Evolutionary conservation across 2,797 vertebrate species (phyloP), one percentile per base, ranked within the genome.

Genomic region (Valencia hispanica): DNA sequence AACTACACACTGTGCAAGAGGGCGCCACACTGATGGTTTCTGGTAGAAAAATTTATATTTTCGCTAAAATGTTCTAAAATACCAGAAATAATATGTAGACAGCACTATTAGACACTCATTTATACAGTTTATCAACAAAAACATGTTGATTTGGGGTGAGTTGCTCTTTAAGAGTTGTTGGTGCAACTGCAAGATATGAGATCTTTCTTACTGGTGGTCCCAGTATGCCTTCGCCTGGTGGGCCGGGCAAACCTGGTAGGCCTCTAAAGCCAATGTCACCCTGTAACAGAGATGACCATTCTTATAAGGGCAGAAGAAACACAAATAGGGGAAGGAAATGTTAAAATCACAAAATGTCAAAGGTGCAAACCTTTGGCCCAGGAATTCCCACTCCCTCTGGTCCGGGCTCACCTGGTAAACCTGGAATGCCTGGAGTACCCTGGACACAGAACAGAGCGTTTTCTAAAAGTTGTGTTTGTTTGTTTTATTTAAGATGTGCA

Each of bases 261-360:
- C 97, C 97, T 92, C 96, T 94, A 41, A 94, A 96, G 57, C 97
- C 97, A 50, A 96, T 80, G 81, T 97, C 97, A 84, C 97, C 97
- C 97, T 98, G 87, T 73, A 94, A 88, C 36, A 9, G 0, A 86
- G 8, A 83, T 20, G 5, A 80, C 5, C 2, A 50, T 59, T 20
- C 66, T 65, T 14, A 86, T n/a, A n/a, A 55, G 70, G 73, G 55
- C 4, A 61, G 17, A 43, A 53, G 45, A 10, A 47, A 78, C 0
- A 57, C n/a, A 55, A 25, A 43, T 12, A 27, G 71, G 15, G 50
- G 41, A 12, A 41, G 3, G 34, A 47, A 57, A 8, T 34, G 27
- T 27, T 7, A 12, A 61, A 55, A 79, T 66, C 59, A 70, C 15
- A 68, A 17, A 7, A 65, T 6, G 22, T 27, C 45, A 10, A 30